These are phyloP conservation scores for Synchiropus splendidus DNA, from an alignment of 2,113 vertebrate genomes.

Conservation along the genomic window DNA sequence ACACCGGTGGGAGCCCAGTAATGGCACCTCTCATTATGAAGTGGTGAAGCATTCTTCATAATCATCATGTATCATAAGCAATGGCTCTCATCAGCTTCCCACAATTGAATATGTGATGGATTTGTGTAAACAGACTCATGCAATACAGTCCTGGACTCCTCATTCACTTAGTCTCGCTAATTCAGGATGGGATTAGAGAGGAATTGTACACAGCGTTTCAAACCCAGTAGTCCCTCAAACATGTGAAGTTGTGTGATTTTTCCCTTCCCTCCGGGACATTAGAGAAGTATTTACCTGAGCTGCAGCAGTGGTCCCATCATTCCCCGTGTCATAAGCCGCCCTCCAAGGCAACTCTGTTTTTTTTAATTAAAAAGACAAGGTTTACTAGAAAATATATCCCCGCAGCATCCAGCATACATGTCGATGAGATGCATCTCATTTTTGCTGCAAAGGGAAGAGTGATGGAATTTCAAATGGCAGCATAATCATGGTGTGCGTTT, in stretches of 20 bases:
- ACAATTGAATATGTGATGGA: conserved; percentile 29
- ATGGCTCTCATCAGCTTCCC: conserved; percentile 25
- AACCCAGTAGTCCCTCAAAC: conserved; percentile 31
- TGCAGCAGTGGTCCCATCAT: not conserved
- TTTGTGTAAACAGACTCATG: too few species aligned
- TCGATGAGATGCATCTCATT: conserved; percentile 63
- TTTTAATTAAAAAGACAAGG: conserved; percentile 68
- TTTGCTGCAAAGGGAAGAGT: conserved; percentile 42
- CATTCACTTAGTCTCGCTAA: conserved; percentile 9
- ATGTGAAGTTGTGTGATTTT: conserved; percentile 41
- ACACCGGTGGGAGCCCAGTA: conserved; percentile 31
- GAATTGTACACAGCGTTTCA: conserved; percentile 20
- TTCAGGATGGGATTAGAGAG: conserved; percentile 12
- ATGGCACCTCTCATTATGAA: conserved; percentile 20
- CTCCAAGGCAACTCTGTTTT: conserved; percentile 53
- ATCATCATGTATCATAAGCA: conserved; percentile 38
- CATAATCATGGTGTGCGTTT: conserved; percentile 63
- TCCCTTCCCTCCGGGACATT: conserved; percentile 28
- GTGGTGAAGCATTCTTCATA: conserved; percentile 36
- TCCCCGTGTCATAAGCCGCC: not conserved
- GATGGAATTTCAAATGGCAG: conserved; percentile 65
- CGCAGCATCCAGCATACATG: conserved; percentile 52
- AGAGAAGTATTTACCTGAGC: too few species aligned
- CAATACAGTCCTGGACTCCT: too few species aligned
- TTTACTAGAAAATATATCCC: conserved; percentile 51